Percentiles rank a stretch among this genome's conserved stretches.
These are phyloP conservation scores for Aegithalos caudatus DNA, from an alignment of 2,113 vertebrate species.

Conservation along the genomic window DNA sequence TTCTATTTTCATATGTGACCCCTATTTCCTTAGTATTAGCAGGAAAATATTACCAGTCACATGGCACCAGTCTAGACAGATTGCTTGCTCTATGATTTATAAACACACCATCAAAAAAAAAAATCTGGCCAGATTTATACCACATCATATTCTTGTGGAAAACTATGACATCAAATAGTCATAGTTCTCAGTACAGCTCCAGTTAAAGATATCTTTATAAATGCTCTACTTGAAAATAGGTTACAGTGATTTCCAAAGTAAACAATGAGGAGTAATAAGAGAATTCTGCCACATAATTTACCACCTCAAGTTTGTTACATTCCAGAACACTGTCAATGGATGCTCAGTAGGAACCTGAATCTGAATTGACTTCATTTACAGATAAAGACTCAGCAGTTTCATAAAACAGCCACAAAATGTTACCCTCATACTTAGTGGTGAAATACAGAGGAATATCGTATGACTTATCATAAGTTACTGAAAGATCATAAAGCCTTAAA, in stretches of 20 bases:
- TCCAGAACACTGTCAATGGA: background rate
- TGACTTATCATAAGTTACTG: background rate
- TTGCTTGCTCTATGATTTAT: conserved; percentile 23
- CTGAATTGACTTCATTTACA: background rate
- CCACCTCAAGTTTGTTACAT: background rate
- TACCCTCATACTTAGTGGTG: background rate
- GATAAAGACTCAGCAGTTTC: background rate
- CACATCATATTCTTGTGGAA: background rate
- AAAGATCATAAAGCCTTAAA: background rate
- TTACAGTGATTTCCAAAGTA: background rate
- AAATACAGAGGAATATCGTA: background rate
- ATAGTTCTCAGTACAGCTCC: background rate
- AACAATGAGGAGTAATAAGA: background rate
- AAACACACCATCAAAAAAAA: background rate
- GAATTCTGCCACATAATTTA: background rate
- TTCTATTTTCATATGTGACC: conserved; percentile 38
- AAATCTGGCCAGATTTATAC: background rate
- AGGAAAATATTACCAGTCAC: conserved; percentile 40
- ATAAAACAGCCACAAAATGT: background rate
- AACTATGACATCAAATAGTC: background rate
- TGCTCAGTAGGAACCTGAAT: background rate
- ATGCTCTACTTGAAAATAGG: background rate
- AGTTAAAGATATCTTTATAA: background rate
- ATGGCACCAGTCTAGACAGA: conserved; percentile 58
- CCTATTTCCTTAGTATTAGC: conserved; percentile 7